Percentiles rank a stretch among this genome's conserved stretches.
Evolutionary conservation across 2,113 vertebrate genomes (phyloP).

Genomic region (Alectura lathami): DNA sequence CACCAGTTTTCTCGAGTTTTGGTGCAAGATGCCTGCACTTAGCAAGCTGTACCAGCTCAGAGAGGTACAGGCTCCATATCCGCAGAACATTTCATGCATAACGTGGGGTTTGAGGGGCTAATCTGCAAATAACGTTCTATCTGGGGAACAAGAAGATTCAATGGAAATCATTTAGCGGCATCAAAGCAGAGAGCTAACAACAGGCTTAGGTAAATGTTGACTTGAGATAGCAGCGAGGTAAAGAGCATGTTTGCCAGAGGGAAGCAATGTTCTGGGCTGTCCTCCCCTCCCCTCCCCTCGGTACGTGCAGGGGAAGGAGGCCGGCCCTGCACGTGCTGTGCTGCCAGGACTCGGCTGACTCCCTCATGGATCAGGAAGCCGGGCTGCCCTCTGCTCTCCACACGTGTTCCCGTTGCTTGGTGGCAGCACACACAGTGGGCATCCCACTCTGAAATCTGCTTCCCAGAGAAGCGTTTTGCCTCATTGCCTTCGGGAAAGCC

Average conservation of each 20-base stretch:
- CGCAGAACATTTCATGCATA: fast-evolving
- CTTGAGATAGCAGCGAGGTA: conserved; percentile 44
- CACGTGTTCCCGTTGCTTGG: background rate
- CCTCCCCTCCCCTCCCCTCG: background rate
- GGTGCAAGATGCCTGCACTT: background rate
- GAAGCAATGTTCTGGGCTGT: background rate
- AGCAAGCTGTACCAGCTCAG: background rate
- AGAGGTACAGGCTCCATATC: too few species aligned
- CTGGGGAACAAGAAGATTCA: background rate
- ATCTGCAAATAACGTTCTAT: background rate
- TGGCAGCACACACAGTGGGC: fast-evolving
- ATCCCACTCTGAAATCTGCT: background rate
- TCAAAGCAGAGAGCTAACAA: conserved; percentile 5
- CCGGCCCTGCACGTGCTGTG: background rate
- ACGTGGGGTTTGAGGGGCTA: background rate
- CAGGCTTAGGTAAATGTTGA: conserved; percentile 45
- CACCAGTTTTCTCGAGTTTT: background rate
- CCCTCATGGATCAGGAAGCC: background rate
- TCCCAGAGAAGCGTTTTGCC: background rate
- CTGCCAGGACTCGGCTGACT: background rate
- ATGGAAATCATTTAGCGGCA: conserved; percentile 44
- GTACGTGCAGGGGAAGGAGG: background rate
- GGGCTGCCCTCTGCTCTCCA: background rate
- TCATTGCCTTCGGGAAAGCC: background rate
- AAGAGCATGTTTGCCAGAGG: conserved; percentile 54